phyloP scores from a whole-genome alignment of 2,797 vertebrate species.

The Gallirallus australis region DNA sequence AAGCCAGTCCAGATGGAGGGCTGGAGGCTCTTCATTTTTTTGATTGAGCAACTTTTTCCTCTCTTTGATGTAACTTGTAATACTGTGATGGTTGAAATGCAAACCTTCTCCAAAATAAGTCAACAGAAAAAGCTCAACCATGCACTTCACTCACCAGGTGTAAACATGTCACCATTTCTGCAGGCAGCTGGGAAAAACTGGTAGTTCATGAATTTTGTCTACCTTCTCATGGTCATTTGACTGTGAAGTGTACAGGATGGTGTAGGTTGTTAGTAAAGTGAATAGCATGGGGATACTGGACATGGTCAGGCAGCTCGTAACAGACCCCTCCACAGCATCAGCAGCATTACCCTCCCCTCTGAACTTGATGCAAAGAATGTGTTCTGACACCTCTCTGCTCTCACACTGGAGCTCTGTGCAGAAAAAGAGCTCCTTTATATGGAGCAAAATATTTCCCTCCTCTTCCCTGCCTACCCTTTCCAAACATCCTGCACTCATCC shows the following conservation, averaged over 20 bases:
- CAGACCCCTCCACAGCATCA: not conserved
- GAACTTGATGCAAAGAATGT: not conserved
- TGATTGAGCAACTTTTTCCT: not conserved
- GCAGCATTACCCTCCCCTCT: not conserved
- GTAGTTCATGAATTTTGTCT: not conserved
- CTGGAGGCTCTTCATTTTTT: not conserved
- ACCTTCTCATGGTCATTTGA: not conserved
- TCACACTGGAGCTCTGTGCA: not conserved
- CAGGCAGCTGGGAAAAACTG: not conserved
- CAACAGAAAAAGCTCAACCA: not conserved
- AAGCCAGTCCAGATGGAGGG: not conserved
- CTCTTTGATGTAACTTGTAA: not conserved
- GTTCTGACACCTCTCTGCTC: not conserved
- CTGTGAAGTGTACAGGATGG: fast-evolving
- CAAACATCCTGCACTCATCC: not conserved
- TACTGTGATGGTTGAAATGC: not conserved
- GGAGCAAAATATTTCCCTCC: not conserved
- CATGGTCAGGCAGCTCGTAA: not conserved
- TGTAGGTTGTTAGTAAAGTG: not conserved
- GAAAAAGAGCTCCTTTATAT: not conserved
- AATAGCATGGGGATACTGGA: not conserved
- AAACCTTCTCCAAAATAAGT: not conserved
- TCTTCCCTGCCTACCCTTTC: not conserved
- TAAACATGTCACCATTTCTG: not conserved
- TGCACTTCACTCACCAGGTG: not conserved